Base-by-base conservation (phyloP, 1,140 invertebrate species). In the Drosophila navojoa region DNA sequence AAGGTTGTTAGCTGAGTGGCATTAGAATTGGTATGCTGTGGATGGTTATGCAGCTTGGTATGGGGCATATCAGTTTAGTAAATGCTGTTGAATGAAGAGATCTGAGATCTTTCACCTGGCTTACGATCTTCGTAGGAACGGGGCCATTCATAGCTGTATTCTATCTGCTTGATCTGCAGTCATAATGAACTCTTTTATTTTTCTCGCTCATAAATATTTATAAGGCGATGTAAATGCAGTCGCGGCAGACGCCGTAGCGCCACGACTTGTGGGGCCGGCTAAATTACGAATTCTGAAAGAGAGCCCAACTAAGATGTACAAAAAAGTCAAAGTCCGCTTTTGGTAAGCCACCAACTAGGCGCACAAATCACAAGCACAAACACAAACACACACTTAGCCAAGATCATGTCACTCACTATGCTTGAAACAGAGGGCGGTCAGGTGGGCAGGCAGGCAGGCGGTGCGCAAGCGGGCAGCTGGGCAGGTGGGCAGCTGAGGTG, bases 191-290 rank as follows among this genome's bases (percentile, higher is more conserved):
- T 69, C 78, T 76, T 74, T 72, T 74, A 13, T 13, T 38, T 76
- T 82, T 87, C 82, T 82, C 82, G 63, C 76, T 89, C 63, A 87
- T 87, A 79, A 87, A 87, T 87, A 87, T 87, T 71, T 89, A 87
- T 87, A 76, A 19, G 15, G 13, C 38, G 58, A 86, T 86, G 82
- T 89, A 82, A 86, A 89, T 86, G 62, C 68, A 15, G 11, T 38
- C 35, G 35, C 32, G 16, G 35, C n/a, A 64, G 68, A 71, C 67
- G 45, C 32, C 16, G 54, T 63, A 75, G 68, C 68, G 72, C 72
- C 72, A 79, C 84, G 70, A 71, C 78, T 87, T 87, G 84, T 87
- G 84, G 66, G 84, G 84, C 84, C 79, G 68, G 52, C 19, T 35
- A 53, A 70, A 89, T 87, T 84, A 89, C 79, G 50, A 84, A 87